A percentile compares a stretch with the other conserved stretches of the same genome.
Evolutionary conservation across 2,888 invertebrate species (phyloP).

Genomic region (Ecliptopera silaceata): DNA sequence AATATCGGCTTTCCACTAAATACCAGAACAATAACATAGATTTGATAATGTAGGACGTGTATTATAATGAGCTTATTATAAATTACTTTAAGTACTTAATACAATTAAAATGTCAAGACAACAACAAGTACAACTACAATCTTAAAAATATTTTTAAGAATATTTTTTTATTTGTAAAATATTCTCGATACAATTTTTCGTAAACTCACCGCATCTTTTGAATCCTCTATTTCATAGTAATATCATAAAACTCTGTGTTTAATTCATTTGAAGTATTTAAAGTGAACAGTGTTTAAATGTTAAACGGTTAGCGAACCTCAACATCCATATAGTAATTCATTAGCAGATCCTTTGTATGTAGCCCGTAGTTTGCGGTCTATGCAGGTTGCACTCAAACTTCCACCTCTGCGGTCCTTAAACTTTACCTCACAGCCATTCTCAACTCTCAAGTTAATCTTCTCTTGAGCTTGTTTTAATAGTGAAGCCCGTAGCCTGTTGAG

Average conservation of each 20-base stretch:
- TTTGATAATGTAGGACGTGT: not conserved
- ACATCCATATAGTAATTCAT: slow-evolving; percentile 50
- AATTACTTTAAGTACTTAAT: too few species aligned
- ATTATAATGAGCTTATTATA: too few species aligned
- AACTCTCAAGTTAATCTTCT: slow-evolving; percentile 55
- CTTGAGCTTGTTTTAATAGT: slow-evolving; percentile 52
- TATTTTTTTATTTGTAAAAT: too few species aligned
- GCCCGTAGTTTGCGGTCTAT: slow-evolving; percentile 52
- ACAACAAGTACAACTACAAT: too few species aligned
- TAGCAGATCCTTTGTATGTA: slow-evolving; percentile 50
- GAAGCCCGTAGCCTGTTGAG: slow-evolving; percentile 47
- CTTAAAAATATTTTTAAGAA: too few species aligned
- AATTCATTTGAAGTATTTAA: slow-evolving; percentile 10
- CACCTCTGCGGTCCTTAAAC: slow-evolving; percentile 62
- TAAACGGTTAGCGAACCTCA: slow-evolving; percentile 26
- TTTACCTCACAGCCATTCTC: slow-evolving; percentile 53
- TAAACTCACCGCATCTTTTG: too few species aligned
- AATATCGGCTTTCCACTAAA: slow-evolving; percentile 49
- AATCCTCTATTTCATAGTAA: not conserved
- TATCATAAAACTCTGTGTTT: slow-evolving; percentile 1
- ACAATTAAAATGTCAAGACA: too few species aligned
- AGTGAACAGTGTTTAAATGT: slow-evolving; percentile 17
- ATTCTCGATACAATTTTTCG: too few species aligned
- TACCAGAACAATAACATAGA: slow-evolving; percentile 39
- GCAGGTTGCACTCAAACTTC: slow-evolving; percentile 59